Evolutionary conservation across 2,113 vertebrate genomes (phyloP).

Genomic region (Origma solitaria): DNA sequence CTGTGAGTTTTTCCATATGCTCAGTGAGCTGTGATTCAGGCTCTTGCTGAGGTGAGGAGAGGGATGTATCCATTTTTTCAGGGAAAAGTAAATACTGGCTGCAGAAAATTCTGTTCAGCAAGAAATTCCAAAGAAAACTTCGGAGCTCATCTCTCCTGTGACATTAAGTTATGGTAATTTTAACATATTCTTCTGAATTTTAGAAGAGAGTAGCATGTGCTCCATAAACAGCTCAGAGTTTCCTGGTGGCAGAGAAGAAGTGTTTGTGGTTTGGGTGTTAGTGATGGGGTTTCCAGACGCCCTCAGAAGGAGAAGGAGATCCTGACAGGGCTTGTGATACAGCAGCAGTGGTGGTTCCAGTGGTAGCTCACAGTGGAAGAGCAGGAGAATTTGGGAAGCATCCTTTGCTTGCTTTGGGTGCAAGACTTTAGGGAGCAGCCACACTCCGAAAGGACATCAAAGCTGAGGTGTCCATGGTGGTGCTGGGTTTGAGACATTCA

Average conservation of each 20-base stretch:
- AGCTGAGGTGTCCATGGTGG: neutral
- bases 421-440: neutral
- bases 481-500: neutral
- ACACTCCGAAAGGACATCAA: fast-evolving
- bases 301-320: neutral
- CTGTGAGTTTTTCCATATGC: neutral
- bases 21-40: conserved; percentile 13
- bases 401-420: neutral
- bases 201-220: neutral
- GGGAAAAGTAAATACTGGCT: neutral
- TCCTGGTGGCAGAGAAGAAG: neutral
- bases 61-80: neutral
- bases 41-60: neutral
- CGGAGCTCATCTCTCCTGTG: neutral
- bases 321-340: neutral
- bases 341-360: neutral
- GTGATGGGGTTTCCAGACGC: neutral
- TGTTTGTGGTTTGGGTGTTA: neutral
- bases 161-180: conserved; percentile 44
- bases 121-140: conserved; percentile 33
- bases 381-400: neutral
- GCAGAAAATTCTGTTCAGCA: conserved; percentile 34
- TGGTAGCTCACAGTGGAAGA: neutral
- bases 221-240: neutral
- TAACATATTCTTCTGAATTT: conserved; percentile 24